A percentile compares a stretch with the other conserved stretches of the same genome.
Conservation (phyloP, 2,888 invertebrate genomes). For the Pseudococcus jackbeardsleyi region DNA sequence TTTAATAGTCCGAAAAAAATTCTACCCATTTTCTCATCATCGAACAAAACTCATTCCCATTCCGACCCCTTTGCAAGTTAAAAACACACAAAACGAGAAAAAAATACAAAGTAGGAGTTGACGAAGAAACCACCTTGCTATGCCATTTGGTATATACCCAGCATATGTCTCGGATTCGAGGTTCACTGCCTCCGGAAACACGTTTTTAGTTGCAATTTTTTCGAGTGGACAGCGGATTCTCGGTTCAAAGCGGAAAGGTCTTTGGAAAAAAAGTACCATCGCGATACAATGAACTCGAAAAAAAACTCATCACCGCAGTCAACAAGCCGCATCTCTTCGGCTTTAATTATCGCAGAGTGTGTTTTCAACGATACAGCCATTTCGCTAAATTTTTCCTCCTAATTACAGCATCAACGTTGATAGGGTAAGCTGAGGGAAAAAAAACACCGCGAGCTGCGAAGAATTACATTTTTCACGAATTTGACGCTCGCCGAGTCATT, state of each 20-base stretch:
- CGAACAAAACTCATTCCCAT: not conserved
- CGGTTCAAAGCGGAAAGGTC: constrained; percentile 46
- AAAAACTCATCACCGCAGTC: constrained; percentile 26
- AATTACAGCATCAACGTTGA: not conserved
- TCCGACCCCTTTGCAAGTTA: not conserved
- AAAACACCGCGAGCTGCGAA: not conserved
- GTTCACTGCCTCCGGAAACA: constrained; percentile 48
- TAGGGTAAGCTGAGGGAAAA: not conserved
- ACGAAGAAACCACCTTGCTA: constrained; percentile 13
- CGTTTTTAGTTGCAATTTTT: constrained; percentile 50
- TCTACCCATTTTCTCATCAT: not conserved
- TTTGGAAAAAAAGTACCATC: constrained; percentile 26
- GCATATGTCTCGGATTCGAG: constrained; percentile 53
- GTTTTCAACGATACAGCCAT: constrained; percentile 22
- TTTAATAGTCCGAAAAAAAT: not conserved
- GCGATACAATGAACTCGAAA: constrained; percentile 23
- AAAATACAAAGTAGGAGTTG: not conserved
- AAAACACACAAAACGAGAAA: not conserved
- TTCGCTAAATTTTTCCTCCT: constrained; percentile 44
- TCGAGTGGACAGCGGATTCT: constrained; percentile 52
- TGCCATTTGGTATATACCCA: constrained; percentile 37
- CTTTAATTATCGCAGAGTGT: constrained; percentile 42
- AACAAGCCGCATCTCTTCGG: constrained; percentile 25
- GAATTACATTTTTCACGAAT: constrained; percentile 23
- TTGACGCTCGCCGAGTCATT: constrained; percentile 16